These are phyloP conservation scores for Drosophila affinis DNA, from an alignment of 2,888 invertebrate genomes.

Conservation along the genomic window DNA sequence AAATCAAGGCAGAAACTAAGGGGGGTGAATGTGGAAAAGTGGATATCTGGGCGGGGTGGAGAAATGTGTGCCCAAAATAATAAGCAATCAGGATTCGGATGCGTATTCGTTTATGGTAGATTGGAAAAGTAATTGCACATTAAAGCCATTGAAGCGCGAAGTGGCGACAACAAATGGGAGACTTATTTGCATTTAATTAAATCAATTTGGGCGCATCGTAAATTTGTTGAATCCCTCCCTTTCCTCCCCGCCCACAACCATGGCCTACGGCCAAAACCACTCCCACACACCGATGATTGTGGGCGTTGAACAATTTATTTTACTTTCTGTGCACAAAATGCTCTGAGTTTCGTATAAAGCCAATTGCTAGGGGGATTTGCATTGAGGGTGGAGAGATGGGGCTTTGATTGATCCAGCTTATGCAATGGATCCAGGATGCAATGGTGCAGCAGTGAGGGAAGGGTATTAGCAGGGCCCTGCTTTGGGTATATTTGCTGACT, in stretches of 20 bases:
- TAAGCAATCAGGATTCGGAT: constrained; percentile 69
- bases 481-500: constrained; percentile 54
- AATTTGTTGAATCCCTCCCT: neutral
- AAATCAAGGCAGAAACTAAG: constrained; percentile 23
- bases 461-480: neutral
- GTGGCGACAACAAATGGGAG: constrained; percentile 12
- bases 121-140: constrained; percentile 67
- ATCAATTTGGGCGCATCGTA: constrained; percentile 49
- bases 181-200: constrained; percentile 62
- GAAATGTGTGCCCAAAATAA: constrained; percentile 54
- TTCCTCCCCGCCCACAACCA: neutral
- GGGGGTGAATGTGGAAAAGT: neutral
- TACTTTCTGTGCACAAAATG: constrained; percentile 8
- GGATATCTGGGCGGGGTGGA: constrained; percentile 10
- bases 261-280: neutral
- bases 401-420: constrained; percentile 27
- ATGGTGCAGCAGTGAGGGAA: neutral
- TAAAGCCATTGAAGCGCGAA: constrained; percentile 42
- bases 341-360: constrained; percentile 40
- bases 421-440: constrained; percentile 47
- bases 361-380: constrained; percentile 57
- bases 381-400: constrained; percentile 11
- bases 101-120: constrained; percentile 57
- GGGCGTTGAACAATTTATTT: constrained; percentile 41
- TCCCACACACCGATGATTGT: neutral